phyloP scores from a whole-genome alignment of 2,888 invertebrate species.

The Serripes groenlandicus region DNA sequence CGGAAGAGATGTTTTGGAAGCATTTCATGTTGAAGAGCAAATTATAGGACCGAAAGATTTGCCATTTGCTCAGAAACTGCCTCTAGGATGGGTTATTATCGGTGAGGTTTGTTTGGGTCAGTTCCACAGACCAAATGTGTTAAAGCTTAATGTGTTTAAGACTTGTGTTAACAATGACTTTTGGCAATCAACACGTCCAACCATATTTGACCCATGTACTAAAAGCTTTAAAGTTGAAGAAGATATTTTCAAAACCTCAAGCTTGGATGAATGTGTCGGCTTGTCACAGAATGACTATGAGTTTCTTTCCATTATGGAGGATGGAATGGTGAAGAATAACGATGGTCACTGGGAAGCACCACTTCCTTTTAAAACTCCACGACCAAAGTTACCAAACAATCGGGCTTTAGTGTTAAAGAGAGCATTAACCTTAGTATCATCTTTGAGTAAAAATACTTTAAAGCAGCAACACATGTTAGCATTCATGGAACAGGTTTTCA shows the following conservation, averaged over 20 bases:
- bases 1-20: constrained; percentile 36
- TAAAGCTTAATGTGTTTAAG: constrained; percentile 38
- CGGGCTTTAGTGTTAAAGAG: constrained; percentile 32
- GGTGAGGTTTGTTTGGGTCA: constrained; percentile 62
- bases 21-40: constrained; percentile 57
- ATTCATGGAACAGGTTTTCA: constrained; percentile 43
- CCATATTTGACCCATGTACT: constrained; percentile 26
- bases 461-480: constrained; percentile 19
- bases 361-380: constrained; percentile 34
- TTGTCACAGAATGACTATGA: constrained; percentile 34
- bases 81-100: constrained; percentile 49
- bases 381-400: constrained; percentile 43
- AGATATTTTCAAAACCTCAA: background rate
- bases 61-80: constrained; percentile 44
- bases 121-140: constrained; percentile 26
- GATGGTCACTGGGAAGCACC: constrained; percentile 44
- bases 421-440: constrained; percentile 14
- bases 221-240: constrained; percentile 22
- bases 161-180: constrained; percentile 27
- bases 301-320: constrained; percentile 27
- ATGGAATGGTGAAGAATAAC: constrained; percentile 7
- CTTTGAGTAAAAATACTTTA: constrained; percentile 6
- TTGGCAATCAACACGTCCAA: background rate
- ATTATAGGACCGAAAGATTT: constrained; percentile 20
- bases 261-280: constrained; percentile 11